phyloP scores from a whole-genome alignment of 1,140 invertebrate species.

The Ostrea denselamellosa region DNA sequence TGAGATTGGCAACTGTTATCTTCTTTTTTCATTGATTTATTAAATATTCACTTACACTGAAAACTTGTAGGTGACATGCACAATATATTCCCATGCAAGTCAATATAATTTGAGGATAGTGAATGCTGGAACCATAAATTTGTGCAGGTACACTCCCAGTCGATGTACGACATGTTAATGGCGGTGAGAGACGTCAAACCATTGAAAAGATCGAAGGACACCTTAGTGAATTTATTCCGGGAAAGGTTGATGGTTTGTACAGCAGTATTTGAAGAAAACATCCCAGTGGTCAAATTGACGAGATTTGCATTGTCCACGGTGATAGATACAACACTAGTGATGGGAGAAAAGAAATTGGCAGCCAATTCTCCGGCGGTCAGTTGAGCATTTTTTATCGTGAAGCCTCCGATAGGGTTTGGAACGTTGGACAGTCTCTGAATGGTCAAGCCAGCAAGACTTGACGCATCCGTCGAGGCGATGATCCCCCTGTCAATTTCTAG shows the following conservation, averaged over 20 bases:
- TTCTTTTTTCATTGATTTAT: not conserved
- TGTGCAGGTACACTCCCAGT: slow-evolving; percentile 51
- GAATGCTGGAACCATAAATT: slow-evolving; percentile 43
- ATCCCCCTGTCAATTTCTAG: slow-evolving; percentile 49
- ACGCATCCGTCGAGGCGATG: slow-evolving; percentile 31
- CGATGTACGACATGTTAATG: slow-evolving; percentile 42
- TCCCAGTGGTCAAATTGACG: not conserved
- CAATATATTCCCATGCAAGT: slow-evolving; percentile 31
- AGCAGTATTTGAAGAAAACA: slow-evolving; percentile 48
- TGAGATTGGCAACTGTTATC: no score
- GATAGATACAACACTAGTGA: slow-evolving; percentile 22
- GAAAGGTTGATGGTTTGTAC: slow-evolving; percentile 44
- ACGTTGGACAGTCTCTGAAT: slow-evolving; percentile 38
- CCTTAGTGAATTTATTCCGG: slow-evolving; percentile 43
- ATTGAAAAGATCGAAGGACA: slow-evolving; percentile 27
- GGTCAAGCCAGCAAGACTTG: slow-evolving; percentile 40
- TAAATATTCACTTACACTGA: slow-evolving; percentile 38
- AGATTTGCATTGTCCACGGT: slow-evolving; percentile 46
- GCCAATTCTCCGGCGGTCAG: slow-evolving; percentile 39
- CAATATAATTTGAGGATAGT: slow-evolving; percentile 21
- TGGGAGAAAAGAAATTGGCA: slow-evolving; percentile 43
- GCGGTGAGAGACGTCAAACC: slow-evolving; percentile 22
- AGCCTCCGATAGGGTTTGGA: slow-evolving; percentile 47
- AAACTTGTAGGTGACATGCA: slow-evolving; percentile 45
- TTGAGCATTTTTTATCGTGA: slow-evolving; percentile 38